Percentiles rank a stretch among this genome's conserved stretches.
Conservation (phyloP, 2,888 invertebrate genomes). For the Nezara viridula region DNA sequence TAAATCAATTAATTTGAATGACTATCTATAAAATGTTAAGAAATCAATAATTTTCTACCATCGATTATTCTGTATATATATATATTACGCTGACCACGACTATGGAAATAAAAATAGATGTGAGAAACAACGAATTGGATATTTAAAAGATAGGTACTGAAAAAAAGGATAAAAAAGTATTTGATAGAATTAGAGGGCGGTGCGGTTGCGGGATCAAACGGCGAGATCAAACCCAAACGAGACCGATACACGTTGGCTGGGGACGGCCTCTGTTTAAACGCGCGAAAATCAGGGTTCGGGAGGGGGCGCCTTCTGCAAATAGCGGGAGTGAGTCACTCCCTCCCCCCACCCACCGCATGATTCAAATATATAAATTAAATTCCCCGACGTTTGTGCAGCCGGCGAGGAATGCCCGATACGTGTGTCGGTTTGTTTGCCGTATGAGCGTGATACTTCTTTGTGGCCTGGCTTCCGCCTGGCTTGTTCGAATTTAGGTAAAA, state of each 20-base stretch:
- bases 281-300: conserved; percentile 36
- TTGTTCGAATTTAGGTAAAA: neutral
- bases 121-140: neutral
- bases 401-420: conserved; percentile 41
- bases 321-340: conserved; percentile 55
- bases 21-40: too few species aligned
- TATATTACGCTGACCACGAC: neutral
- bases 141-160: neutral
- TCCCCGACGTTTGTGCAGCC: conserved; percentile 57
- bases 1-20: too few species aligned
- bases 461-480: neutral
- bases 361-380: conserved; percentile 58
- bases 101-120: neutral
- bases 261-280: conserved; percentile 52
- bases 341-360: conserved; percentile 5
- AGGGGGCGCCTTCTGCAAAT: conserved; percentile 52
- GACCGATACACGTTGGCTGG: conserved; percentile 45
- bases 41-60: too few species aligned
- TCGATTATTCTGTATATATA: neutral
- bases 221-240: conserved; percentile 47
- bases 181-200: conserved; percentile 44
- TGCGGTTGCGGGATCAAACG: conserved; percentile 43
- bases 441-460: conserved; percentile 41
- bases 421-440: conserved; percentile 41
- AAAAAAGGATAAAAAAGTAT: neutral